Conservation (phyloP, 2,797 vertebrate genomes). For the Kryptopterus vitreolus region DNA sequence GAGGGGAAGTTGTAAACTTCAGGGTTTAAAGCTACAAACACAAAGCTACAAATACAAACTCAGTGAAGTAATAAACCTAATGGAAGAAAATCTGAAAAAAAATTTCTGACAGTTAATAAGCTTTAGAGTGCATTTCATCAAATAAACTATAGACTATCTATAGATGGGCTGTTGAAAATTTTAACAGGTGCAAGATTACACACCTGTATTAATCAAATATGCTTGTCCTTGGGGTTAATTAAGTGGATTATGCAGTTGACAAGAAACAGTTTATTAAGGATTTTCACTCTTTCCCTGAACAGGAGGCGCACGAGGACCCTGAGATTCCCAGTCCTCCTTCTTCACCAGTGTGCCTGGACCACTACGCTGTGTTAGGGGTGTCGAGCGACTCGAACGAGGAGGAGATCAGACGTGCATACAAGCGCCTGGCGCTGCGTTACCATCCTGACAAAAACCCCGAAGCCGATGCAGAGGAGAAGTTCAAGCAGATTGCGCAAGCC, state of each 20-base stretch:
- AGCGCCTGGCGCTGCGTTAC: conserved; percentile 93
- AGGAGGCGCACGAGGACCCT: conserved; percentile 73
- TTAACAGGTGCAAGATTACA: too few species aligned
- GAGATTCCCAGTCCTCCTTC: conserved; percentile 69
- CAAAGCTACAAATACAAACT: neutral
- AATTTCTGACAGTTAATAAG: too few species aligned
- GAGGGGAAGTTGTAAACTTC: conserved; percentile 1
- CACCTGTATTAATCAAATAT: neutral
- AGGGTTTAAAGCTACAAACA: neutral
- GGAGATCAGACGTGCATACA: conserved; percentile 94
- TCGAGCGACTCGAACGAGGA: conserved; percentile 87
- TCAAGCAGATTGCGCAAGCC: conserved; percentile 85
- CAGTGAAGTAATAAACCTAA: neutral
- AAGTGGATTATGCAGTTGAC: neutral
- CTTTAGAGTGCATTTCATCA: conserved; percentile 4
- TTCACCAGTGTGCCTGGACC: conserved; percentile 87
- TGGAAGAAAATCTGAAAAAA: neutral
- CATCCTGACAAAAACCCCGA: conserved; percentile 84
- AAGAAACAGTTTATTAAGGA: neutral
- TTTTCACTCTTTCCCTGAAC: conserved; percentile 20
- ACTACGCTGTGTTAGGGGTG: conserved; percentile 92
- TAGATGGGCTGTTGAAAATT: neutral
- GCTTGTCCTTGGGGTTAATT: neutral
- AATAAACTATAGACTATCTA: neutral
- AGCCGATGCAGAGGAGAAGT: conserved; percentile 74